Base-by-base conservation (phyloP, 2,888 invertebrate genomes). In the Aelia acuminata region DNA sequence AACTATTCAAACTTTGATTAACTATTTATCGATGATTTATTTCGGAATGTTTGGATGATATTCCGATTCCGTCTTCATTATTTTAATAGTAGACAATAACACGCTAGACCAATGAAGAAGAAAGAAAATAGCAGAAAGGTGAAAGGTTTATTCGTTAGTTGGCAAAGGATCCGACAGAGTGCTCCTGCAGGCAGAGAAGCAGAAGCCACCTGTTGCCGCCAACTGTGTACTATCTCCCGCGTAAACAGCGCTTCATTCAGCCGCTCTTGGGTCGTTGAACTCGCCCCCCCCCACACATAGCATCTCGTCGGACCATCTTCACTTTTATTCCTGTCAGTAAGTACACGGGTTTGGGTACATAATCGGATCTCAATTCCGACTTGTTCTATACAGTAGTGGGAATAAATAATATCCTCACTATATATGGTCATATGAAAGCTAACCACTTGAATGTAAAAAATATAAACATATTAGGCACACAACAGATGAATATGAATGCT, bases 241-340 rank as follows among this genome's bases (percentile, higher is more conserved):
- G 86, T 86, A 86, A 86, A 86, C 88, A 53, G 70, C 49, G 84
- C 84, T 84, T 88, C 80, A 88, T 70, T 88, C 31, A 84, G 80
- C 11, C 57, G 53, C 47, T 49, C 85, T 50, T 50, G 53, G 86
- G 75, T 57, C 84, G 35, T 75, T 75, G 48, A 50, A 47, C 47
- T 22, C 80, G 4, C 26, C 75, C 87, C 84, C 80, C 88, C 85
- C 53, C 85, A 22, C 39, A 26, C 85, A 20, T 47, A 20, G 80
- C 48, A 31, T 84, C 84, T 43, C 84, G 35, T 35, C 35, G 26
- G n/a, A 26, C 35, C 53, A 50, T 63, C 87, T 63, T 57, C 57
- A 50, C 57, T 35, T 80, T 63, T 31, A 26, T 50, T 53, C 80
- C n/a, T 87, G 63, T 43, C 75, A 39, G n/a, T 43, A 43, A 43